Conservation (phyloP, 2,888 invertebrate genomes). For the Resseliella maxima region DNA sequence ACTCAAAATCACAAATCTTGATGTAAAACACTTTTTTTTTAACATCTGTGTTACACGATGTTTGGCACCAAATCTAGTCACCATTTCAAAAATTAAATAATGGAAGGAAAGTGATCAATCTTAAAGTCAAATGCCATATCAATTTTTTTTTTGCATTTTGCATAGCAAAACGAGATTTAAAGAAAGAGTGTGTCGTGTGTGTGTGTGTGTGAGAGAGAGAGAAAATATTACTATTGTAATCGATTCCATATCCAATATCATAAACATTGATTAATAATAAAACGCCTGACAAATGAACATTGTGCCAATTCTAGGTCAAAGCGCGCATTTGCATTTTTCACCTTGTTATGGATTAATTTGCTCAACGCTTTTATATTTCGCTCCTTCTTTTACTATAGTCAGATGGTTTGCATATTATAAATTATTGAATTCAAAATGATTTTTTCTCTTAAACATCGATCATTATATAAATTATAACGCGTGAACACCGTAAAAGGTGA, state of each 20-base stretch:
- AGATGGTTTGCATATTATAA: constrained; percentile 8
- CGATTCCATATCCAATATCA: not conserved
- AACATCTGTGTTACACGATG: not conserved
- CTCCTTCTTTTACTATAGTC: not conserved
- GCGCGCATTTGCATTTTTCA: constrained; percentile 32
- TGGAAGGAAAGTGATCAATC: not conserved
- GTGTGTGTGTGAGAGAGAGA: not conserved
- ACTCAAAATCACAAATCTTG: too few relatives aligned
- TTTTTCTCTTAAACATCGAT: constrained; percentile 2
- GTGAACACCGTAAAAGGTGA: not conserved
- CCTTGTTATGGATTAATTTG: not conserved
- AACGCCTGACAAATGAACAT: not conserved
- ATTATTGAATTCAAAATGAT: constrained; percentile 18
- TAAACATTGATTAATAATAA: not conserved
- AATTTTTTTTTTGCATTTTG: not conserved
- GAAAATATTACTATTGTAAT: not conserved
- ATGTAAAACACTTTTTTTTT: too few relatives aligned
- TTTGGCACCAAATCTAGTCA: not conserved
- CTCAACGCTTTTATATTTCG: not conserved
- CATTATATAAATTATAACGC: constrained; percentile 22
- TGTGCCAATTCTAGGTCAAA: constrained; percentile 9
- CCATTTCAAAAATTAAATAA: not conserved
- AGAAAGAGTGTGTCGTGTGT: too few relatives aligned
- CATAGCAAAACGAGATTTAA: too few relatives aligned
- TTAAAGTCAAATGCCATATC: not conserved